Evolutionary conservation across 2,888 invertebrate species (phyloP).

Genomic region (Hipparchia sbordonii): DNA sequence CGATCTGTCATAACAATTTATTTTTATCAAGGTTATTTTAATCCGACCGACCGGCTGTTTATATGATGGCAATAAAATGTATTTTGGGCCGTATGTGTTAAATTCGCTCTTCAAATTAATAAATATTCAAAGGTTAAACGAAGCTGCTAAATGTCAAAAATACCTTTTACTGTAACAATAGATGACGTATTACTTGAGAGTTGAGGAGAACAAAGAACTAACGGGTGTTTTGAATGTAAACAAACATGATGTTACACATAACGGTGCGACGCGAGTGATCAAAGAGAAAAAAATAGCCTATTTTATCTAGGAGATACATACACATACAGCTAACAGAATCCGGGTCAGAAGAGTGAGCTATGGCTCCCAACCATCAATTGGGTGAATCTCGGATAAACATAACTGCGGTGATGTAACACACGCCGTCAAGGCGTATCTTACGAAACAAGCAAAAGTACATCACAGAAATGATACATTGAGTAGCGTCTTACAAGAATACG

Average conservation of each 20-base stretch:
- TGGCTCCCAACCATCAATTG: conserved; percentile 65
- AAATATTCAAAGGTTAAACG: conserved; percentile 2
- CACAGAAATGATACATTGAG: conserved; percentile 59
- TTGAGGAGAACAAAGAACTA: conserved; percentile 6
- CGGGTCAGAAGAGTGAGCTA: conserved; percentile 74
- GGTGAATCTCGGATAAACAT: conserved; percentile 66
- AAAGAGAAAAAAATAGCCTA: conserved; percentile 43
- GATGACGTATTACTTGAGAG: not conserved
- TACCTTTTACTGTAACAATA: not conserved
- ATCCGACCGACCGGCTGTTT: conserved; percentile 7
- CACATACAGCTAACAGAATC: conserved; percentile 66
- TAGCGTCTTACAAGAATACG: conserved; percentile 57
- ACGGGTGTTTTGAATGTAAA: conserved; percentile 18
- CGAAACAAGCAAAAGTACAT: conserved; percentile 62
- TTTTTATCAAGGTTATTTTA: conserved; percentile 20
- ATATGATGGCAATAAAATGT: conserved; percentile 1
- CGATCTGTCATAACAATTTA: conserved; percentile 16
- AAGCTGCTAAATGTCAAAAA: not conserved
- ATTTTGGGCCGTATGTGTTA: not conserved
- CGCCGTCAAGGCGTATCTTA: conserved; percentile 58
- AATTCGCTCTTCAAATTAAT: not conserved
- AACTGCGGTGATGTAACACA: conserved; percentile 67
- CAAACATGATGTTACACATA: conserved; percentile 17
- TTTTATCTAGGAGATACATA: conserved; percentile 40
- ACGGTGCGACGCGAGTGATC: conserved; percentile 35